A percentile compares a stretch with the other conserved stretches of the same genome.
phyloP scores from a whole-genome alignment of 2,113 vertebrate genomes.

The Choloepus hoffmanni region DNA sequence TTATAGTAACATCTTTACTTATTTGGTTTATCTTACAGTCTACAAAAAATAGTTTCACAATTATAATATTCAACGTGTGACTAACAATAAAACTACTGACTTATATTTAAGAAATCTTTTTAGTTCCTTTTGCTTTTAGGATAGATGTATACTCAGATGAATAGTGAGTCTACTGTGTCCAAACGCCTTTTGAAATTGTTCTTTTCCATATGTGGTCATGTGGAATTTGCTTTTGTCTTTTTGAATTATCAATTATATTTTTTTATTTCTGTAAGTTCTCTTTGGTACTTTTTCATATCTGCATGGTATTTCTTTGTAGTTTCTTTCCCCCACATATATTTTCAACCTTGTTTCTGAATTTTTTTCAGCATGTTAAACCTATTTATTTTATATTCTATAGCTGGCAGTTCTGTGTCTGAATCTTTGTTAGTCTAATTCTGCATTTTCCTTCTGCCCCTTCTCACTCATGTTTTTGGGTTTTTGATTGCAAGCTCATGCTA shows the following conservation, averaged over 20 bases:
- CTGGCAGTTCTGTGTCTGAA: not conserved
- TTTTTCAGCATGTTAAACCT: slow-evolving; percentile 5
- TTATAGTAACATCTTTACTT: not conserved
- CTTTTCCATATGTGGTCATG: not conserved
- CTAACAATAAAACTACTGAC: not conserved
- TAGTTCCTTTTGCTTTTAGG: not conserved
- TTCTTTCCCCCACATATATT: not conserved
- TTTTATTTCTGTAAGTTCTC: not conserved
- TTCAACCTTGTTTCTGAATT: not conserved
- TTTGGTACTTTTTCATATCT: not conserved
- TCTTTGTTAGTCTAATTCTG: not conserved
- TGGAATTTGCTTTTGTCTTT: not conserved
- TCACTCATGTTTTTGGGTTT: not conserved
- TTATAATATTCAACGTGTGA: not conserved
- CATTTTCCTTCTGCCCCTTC: not conserved
- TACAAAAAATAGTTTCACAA: not conserved
- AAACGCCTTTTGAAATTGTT: not conserved
- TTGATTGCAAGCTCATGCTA: not conserved
- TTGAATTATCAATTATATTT: not conserved
- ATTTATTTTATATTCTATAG: not conserved
- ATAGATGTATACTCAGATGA: not conserved
- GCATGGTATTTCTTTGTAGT: not conserved
- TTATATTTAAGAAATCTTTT: not conserved
- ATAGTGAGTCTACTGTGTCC: not conserved
- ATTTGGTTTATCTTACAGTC: not conserved